phyloP scores from a whole-genome alignment of 2,888 invertebrate species.

The Zele albiditarsus region DNA sequence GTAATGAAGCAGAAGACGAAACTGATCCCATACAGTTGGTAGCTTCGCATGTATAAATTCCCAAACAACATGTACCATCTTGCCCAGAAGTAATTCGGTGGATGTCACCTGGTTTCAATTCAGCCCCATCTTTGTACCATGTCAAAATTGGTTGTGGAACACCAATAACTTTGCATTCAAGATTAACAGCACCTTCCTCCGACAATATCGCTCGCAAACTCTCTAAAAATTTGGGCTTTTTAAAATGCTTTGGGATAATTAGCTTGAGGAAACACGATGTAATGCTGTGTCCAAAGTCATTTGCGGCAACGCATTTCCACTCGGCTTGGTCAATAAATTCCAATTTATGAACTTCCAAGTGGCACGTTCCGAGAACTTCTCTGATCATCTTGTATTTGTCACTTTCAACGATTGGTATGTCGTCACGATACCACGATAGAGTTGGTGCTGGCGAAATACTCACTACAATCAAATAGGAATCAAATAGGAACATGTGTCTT shows the following conservation, averaged over 20 bases:
- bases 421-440: constrained; percentile 91
- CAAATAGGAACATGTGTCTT: constrained; percentile 23
- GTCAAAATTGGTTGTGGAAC: constrained; percentile 92
- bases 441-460: constrained; percentile 87
- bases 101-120: constrained; percentile 92
- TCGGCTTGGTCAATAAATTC: constrained; percentile 89
- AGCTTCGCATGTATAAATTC: constrained; percentile 93
- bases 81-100: constrained; percentile 92
- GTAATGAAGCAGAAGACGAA: constrained; percentile 89
- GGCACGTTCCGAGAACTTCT: constrained; percentile 83
- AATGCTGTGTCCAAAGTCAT: constrained; percentile 91
- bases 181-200: constrained; percentile 91
- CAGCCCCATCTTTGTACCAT: constrained; percentile 94
- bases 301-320: constrained; percentile 93
- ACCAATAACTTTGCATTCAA: constrained; percentile 94
- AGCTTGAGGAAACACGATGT: constrained; percentile 90
- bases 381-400: constrained; percentile 81
- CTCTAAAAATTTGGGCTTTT: constrained; percentile 90
- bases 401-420: constrained; percentile 81
- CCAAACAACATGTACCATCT: constrained; percentile 91
- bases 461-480: constrained; percentile 74
- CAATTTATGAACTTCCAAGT: constrained; percentile 82
- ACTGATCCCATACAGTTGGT: constrained; percentile 93
- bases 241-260: constrained; percentile 89
- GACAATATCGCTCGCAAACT: constrained; percentile 88